These are phyloP conservation scores for Polypterus senegalus DNA, from an alignment of 2,113 vertebrate genomes.

Conservation along the genomic window DNA sequence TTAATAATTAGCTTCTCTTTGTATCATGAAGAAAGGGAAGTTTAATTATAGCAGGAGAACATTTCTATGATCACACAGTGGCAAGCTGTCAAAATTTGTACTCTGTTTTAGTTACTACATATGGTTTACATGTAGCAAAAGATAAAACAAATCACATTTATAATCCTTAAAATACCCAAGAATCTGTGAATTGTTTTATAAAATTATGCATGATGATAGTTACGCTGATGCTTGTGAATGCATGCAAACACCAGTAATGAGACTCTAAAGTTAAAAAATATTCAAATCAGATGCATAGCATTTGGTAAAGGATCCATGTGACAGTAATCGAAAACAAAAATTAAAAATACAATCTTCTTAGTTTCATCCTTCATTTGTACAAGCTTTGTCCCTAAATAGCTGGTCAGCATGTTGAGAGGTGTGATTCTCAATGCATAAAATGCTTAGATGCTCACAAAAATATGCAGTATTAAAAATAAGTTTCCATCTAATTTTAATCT, in stretches of 20 bases:
- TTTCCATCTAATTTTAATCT: conserved; percentile 44
- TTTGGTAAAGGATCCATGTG: conserved; percentile 42
- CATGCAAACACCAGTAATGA: conserved; percentile 37
- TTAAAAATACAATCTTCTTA: conserved; percentile 44
- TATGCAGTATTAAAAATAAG: conserved; percentile 26
- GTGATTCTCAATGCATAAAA: conserved; percentile 41
- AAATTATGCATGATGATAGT: conserved; percentile 34
- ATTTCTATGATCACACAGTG: neutral
- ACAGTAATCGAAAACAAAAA: conserved; percentile 47
- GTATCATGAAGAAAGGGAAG: conserved; percentile 22
- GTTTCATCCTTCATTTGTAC: conserved; percentile 22
- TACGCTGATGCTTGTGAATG: conserved; percentile 39
- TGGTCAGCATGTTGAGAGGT: conserved; percentile 36
- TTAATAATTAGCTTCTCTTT: conserved; percentile 20
- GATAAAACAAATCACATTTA: conserved; percentile 37
- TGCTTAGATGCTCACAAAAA: conserved; percentile 19
- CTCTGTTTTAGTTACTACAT: conserved; percentile 28
- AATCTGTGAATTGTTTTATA: conserved; percentile 22
- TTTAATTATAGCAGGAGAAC: conserved; percentile 20
- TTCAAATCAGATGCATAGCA: conserved; percentile 35
- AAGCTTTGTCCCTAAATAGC: conserved; percentile 33
- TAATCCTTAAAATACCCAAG: conserved; percentile 44
- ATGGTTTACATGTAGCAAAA: conserved; percentile 39
- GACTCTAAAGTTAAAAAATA: conserved; percentile 36
- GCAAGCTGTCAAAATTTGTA: conserved; percentile 16